Evolutionary conservation across 2,113 vertebrate genomes (phyloP), one percentile per base, ranked within the genome.

Genomic region (Bombycilla garrulus): DNA sequence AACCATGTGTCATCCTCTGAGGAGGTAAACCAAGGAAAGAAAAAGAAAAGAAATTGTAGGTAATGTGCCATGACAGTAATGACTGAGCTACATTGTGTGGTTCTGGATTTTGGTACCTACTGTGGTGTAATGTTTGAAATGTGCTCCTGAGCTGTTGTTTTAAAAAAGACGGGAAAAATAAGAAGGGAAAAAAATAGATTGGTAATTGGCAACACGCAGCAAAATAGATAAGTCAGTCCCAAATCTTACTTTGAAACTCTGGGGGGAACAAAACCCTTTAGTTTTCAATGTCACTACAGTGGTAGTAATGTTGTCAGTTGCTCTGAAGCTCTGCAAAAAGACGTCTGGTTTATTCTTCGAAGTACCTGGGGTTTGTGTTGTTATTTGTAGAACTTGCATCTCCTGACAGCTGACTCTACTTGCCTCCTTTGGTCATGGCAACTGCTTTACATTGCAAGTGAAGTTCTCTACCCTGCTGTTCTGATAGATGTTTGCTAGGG

Each of bases 401-500:
- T 87, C 50, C 2, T 50, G 70, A 66, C 77, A 82, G 66, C 73
- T 80, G 62, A 76, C 19, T 25, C 1, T 22, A 23, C 33, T 80
- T 29, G 24, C 45, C 24, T 89, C 65, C 84, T 94, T 88, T 70
- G 62, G 71, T 90, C 57, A 13, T 10, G 42, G 58, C 12, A 82
- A 73, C 66, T 2, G 1, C 44, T 74, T 81, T 73, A 67, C 45
- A 14, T 20, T 48, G 36, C 50, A 70, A 65, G 33, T 33, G 51
- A 61, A 83, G 51, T 45, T 83, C 53, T 57, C n/a, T 33, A 3
- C 48, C 25, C 60, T 86, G 72, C 72, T 25, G 8, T 54, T 91
- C 64, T 73, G 42, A 73, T 71, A 74, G 85, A 44, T 78, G 38
- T 83, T 93, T 88, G 36, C 65, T 79, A 74, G 67, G 29, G 60